These are phyloP conservation scores for Pachymerium ferrugineum DNA, from an alignment of 2,888 invertebrate species.

Conservation along the genomic window DNA sequence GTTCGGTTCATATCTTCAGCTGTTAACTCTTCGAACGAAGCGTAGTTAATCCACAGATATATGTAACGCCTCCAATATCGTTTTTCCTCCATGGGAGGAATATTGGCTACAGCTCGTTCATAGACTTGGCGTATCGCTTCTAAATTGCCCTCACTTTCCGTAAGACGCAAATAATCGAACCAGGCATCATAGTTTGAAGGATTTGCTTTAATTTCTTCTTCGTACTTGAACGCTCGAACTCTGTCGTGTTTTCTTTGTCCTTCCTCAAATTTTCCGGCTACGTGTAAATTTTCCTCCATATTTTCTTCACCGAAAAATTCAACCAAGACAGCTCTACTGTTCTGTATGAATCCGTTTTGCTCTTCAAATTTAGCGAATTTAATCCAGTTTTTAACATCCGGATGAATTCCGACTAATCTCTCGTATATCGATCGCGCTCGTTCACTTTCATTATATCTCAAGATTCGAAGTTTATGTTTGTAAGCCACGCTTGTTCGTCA, in stretches of 20 bases:
- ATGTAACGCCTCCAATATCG: constrained; percentile 95
- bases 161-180: constrained; percentile 94
- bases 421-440: constrained; percentile 90
- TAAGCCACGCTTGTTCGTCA: constrained; percentile 99
- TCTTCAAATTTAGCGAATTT: constrained; percentile 97
- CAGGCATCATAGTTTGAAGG: constrained; percentile 98
- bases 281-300: constrained; percentile 85
- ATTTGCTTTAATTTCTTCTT: constrained; percentile 85
- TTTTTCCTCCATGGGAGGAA: constrained; percentile 94
- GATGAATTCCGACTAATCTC: constrained; percentile 93
- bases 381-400: constrained; percentile 97
- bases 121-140: constrained; percentile 89
- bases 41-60: constrained; percentile 98
- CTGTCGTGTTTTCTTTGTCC: constrained; percentile 96
- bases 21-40: constrained; percentile 92
- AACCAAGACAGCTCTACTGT: constrained; percentile 80
- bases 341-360: constrained; percentile 83
- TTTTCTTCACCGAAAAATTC: constrained; percentile 97
- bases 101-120: constrained; percentile 94
- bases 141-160: constrained; percentile 72
- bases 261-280: constrained; percentile 97
- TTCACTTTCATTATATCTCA: constrained; percentile 93
- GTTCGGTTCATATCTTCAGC: constrained; percentile 81
- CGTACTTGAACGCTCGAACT: constrained; percentile 92
- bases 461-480: constrained; percentile 98